A percentile compares a stretch with the other conserved stretches of the same genome.
phyloP scores from a whole-genome alignment of 2,797 vertebrate genomes.

The Girardinus metallicus region DNA sequence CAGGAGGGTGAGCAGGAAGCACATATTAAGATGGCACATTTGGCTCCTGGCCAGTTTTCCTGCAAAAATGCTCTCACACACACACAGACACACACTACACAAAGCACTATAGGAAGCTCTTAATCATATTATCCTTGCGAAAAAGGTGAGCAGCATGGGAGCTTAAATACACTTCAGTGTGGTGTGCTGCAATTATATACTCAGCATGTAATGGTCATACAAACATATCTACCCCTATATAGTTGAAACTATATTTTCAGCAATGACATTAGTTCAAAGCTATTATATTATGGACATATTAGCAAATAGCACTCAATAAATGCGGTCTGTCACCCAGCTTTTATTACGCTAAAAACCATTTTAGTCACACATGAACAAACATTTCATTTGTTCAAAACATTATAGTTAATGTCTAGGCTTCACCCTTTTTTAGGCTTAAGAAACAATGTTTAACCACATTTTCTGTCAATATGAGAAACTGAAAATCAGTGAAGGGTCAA shows the following conservation, averaged over 20 bases:
- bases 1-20: slow-evolving; percentile 26
- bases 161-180: slow-evolving; percentile 48
- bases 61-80: slow-evolving; percentile 20
- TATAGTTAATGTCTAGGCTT: neutral
- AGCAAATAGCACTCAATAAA: neutral
- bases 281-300: neutral
- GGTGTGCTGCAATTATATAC: slow-evolving; percentile 43
- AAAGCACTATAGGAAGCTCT: slow-evolving; percentile 55
- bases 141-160: slow-evolving; percentile 47
- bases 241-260: slow-evolving; percentile 10
- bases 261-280: neutral
- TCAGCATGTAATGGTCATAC: slow-evolving; percentile 27
- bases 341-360: neutral
- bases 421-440: neutral
- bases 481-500: neutral
- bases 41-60: slow-evolving; percentile 70
- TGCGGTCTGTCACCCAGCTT: neutral
- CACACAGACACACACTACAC: slow-evolving; percentile 18
- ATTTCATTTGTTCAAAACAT: neutral
- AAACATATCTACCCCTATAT: neutral
- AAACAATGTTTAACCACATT: neutral
- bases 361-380: neutral
- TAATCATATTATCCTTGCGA: slow-evolving; percentile 71
- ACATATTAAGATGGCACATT: slow-evolving; percentile 59
- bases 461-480: neutral